Base-by-base conservation (phyloP, 1,140 invertebrate species). In the Reticulitermes speratus region DNA sequence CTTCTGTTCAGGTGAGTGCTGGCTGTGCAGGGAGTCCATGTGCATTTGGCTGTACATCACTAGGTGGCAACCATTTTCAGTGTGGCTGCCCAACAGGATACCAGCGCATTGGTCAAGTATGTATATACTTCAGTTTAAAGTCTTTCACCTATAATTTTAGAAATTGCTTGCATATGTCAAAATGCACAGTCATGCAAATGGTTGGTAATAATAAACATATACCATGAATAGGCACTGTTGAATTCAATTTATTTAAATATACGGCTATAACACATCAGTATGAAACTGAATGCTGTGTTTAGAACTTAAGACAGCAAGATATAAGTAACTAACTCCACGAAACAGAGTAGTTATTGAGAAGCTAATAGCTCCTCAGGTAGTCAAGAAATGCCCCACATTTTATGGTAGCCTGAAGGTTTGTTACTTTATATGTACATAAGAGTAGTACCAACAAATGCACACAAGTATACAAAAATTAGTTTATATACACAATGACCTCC, bases 61-160 rank as follows among this genome's bases (percentile, higher is more conserved):
- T 92, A 11, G 94, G 94, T 82, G 90, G 90, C 8, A 91, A 89
- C n/a, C 93, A 94, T 59, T 96, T 94, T 89, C 91, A 93, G 38
- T 97, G 97, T 89, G 95, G 95, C 12, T 97, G 96, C 91, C 96
- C 96, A 0, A 92, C 93, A 75, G 96, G 96, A 45, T 97, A 97
- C 91, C 95, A 95, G 89, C 92, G 94, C 86, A 94, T 96, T 87
- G 96, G 95, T 88, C 93, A 92, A 90, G 91, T 92, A 87, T n/a
- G 83, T 44, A 84, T 21, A 48, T 25, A 44, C n/a, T 82, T 82
- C 25, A 3, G 21, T 69, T 69, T 69, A n/a, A 69, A 69, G 3
- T 3, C 21, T 69, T 69, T 81, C 9, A 21, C 44, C 0, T 25
- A 30, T 87, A 75, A 59, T 86, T 23, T 87, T 23, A 25, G 44